Base-by-base conservation (phyloP, 2,797 vertebrate species). In the Atherinosoma microstoma region DNA sequence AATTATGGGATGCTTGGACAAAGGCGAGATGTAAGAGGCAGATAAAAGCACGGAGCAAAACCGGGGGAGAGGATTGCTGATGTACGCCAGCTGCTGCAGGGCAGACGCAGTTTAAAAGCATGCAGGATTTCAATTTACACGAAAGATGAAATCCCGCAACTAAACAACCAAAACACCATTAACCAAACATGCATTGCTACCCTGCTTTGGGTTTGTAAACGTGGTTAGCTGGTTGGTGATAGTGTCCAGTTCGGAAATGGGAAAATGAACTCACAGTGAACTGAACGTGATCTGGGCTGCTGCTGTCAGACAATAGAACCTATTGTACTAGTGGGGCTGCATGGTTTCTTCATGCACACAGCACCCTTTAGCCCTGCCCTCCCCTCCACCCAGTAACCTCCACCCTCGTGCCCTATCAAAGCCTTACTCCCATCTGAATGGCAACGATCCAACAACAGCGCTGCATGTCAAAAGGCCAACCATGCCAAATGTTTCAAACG, bases 241-340 rank as follows among this genome's bases (percentile, higher is more conserved):
- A 87, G 89, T 83, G 89, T 83, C 29, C 63, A 67, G 72, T 69
- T 71, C 86, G 80, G 85, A 92, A 80, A 78, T 1, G 73, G 89
- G 89, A 84, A 91, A 92, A 90, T 91, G 79, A 91, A 93, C 91
- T 89, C 53, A 6, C 71, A 83, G 77, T 84, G 89, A 90, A 91
- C 84, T 89, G 87, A 94, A 94, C 88, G 89, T 76, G 85, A 94
- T 94, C 91, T 83, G 79, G 78, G 71, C 81, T 71, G 76, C 78
- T 80, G 38, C 47, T 76, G 80, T 83, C 76, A 84, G 78, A 95
- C 93, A 95, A 94, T 91, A 82, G 77, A 61, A 75, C 30, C 88
- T 79, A 92, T 93, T 94, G 92, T 94, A 13, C 64, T 60, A 40
- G 69, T 42, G 61, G 7, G 60, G 79, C 84, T 59, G 75, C 56